phyloP scores from a whole-genome alignment of 2,888 invertebrate species.

The Lycocerus yunnanus region DNA sequence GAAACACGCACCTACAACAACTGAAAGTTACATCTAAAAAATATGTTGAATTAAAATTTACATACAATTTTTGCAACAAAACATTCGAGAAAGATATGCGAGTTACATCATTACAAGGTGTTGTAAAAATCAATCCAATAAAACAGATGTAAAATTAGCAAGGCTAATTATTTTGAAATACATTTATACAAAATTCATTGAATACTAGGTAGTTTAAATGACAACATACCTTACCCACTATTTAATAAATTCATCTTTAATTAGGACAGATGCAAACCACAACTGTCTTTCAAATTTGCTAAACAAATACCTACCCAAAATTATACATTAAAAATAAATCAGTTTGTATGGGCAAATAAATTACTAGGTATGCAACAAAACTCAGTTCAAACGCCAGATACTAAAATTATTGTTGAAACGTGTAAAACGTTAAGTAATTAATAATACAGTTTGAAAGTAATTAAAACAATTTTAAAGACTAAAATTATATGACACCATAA shows the following conservation, averaged over 20 bases:
- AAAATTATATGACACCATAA: background rate
- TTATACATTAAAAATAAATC: constrained; percentile 3
- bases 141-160: constrained; percentile 47
- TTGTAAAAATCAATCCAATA: constrained; percentile 26
- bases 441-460: background rate
- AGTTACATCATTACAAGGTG: background rate
- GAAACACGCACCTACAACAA: background rate
- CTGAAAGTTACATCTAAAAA: background rate
- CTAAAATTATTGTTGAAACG: background rate
- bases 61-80: background rate
- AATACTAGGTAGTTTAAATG: constrained; percentile 39
- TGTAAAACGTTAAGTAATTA: background rate
- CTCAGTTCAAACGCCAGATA: background rate
- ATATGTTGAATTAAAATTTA: background rate
- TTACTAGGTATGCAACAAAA: background rate
- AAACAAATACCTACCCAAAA: constrained; percentile 4
- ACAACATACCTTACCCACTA: constrained; percentile 34
- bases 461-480: background rate
- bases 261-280: constrained; percentile 38
- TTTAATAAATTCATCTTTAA: constrained; percentile 32
- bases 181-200: constrained; percentile 43
- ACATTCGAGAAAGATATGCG: background rate
- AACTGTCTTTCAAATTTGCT: constrained; percentile 17
- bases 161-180: constrained; percentile 42
- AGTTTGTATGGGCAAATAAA: background rate